phyloP scores from a whole-genome alignment of 2,113 vertebrate genomes.

The Pedionomus torquatus region DNA sequence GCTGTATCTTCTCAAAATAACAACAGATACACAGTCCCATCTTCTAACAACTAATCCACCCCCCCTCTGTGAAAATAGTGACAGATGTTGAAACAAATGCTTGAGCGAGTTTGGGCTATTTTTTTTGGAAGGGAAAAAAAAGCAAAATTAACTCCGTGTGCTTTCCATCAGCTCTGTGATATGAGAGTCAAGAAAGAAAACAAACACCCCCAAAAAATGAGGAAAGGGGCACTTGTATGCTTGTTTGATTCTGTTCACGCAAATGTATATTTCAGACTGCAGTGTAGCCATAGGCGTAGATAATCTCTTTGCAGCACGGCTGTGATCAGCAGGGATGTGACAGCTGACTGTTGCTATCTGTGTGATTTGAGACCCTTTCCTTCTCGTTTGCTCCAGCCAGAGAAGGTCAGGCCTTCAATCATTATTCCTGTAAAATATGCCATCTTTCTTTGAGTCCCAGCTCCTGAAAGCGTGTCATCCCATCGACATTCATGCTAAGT shows the following conservation, averaged over 20 bases:
- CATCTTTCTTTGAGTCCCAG: neutral
- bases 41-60: conserved; percentile 14
- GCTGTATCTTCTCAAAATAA: conserved; percentile 17
- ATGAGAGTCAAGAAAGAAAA: neutral
- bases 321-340: conserved; percentile 34
- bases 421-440: neutral
- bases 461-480: neutral
- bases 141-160: neutral
- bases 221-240: neutral
- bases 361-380: conserved; percentile 42
- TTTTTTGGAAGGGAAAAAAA: neutral
- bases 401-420: neutral
- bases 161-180: neutral
- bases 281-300: neutral
- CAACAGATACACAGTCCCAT: neutral
- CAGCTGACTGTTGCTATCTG: conserved; percentile 34
- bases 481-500: neutral
- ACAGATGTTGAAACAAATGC: conserved; percentile 50
- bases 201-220: neutral
- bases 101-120: neutral
- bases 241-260: conserved; percentile 7
- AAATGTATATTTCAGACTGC: conserved; percentile 13
- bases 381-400: neutral
- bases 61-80: neutral
- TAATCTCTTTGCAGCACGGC: conserved; percentile 27